Percentiles rank a stretch among this genome's conserved stretches.
Conservation (phyloP, 2,888 invertebrate genomes). For the Hydriomena furcata region DNA sequence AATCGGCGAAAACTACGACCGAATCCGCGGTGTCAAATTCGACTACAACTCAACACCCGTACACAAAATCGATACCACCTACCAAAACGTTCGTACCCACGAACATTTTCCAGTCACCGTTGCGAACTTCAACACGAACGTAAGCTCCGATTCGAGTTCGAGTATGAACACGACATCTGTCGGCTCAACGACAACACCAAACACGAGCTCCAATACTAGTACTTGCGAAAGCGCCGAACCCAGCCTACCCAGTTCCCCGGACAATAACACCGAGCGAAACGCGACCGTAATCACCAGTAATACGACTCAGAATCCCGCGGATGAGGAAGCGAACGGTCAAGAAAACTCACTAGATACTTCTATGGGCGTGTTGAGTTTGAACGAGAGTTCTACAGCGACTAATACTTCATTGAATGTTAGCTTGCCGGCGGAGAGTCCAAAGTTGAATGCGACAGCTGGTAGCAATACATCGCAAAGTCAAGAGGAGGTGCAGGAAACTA, state of each 20-base stretch:
- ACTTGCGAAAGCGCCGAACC: constrained; percentile 89
- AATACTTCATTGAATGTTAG: constrained; percentile 74
- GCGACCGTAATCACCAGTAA: constrained; percentile 44
- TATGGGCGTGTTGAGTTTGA: constrained; percentile 68
- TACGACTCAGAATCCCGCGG: constrained; percentile 43
- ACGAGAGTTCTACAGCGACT: constrained; percentile 75
- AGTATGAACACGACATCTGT: constrained; percentile 84
- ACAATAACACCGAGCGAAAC: constrained; percentile 58
- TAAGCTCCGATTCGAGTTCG: constrained; percentile 87
- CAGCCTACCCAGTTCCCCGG: constrained; percentile 88
- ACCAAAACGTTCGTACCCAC: constrained; percentile 63
- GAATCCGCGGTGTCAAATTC: constrained; percentile 56
- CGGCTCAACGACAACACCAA: constrained; percentile 86
- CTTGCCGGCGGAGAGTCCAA: constrained; percentile 70
- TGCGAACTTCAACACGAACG: constrained; percentile 64
- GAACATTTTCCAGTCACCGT: constrained; percentile 60
- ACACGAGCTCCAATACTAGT: constrained; percentile 88
- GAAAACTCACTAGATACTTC: constrained; percentile 63
- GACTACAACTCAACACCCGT: constrained; percentile 61
- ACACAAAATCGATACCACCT: constrained; percentile 61
- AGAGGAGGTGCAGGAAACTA: constrained; percentile 48
- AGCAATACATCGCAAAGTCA: constrained; percentile 47
- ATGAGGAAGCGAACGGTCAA: constrained; percentile 50
- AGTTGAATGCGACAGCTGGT: constrained; percentile 49
- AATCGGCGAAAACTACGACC: constrained; percentile 61